A percentile compares a stretch with the other conserved stretches of the same genome.
These are phyloP conservation scores for Myanophis thanlyinensis DNA, from an alignment of 2,113 vertebrate species.

Conservation along the genomic window DNA sequence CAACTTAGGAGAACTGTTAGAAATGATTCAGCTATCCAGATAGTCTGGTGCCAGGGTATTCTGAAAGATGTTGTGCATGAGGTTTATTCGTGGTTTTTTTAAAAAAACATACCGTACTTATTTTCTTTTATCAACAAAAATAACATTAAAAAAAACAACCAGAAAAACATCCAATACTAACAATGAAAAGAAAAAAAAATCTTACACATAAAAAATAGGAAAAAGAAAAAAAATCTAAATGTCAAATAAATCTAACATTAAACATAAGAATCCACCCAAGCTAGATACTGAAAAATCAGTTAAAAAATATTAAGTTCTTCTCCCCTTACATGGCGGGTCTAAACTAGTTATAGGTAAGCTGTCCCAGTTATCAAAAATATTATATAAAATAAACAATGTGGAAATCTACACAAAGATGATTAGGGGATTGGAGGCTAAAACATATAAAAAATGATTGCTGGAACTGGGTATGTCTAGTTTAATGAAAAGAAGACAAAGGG, in stretches of 20 bases:
- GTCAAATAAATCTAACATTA: neutral
- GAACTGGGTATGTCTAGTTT: too few relatives aligned
- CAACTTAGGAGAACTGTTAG: neutral
- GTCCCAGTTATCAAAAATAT: neutral
- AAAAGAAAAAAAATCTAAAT: neutral
- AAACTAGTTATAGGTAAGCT: neutral
- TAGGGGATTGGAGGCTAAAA: too few relatives aligned
- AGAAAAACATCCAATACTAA: neutral
- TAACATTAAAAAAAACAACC: neutral
- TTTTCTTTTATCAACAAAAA: neutral
- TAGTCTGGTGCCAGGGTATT: neutral
- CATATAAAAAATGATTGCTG: too few relatives aligned
- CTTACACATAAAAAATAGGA: neutral
- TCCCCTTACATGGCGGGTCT: neutral
- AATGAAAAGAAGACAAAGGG: too few relatives aligned
- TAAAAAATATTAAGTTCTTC: neutral
- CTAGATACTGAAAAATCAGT: neutral
- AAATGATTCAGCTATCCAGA: neutral
- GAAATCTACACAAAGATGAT: neutral
- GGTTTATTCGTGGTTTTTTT: neutral
- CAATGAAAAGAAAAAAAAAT: neutral
- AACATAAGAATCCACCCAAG: neutral
- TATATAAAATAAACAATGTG: neutral
- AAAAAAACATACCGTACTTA: neutral
- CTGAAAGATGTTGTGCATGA: neutral